These are phyloP conservation scores for Piscicola geometra DNA, from an alignment of 2,888 invertebrate species.

Conservation along the genomic window DNA sequence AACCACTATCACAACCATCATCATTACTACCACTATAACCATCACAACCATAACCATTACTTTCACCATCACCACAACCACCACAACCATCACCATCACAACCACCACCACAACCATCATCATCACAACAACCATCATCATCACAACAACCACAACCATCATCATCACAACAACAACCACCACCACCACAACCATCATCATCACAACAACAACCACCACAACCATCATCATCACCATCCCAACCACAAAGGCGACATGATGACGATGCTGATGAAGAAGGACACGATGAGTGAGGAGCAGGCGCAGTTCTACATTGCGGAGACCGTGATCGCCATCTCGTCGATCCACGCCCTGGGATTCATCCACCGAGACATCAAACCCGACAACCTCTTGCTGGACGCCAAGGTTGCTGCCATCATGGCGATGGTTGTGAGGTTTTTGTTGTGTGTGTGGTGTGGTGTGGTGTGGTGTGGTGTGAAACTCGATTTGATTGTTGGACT, in stretches of 20 bases:
- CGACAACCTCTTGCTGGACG: constrained; percentile 74
- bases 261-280: constrained; percentile 98
- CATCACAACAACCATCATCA: no score
- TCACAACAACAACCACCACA: not conserved
- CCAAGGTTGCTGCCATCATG: constrained; percentile 33
- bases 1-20: no score
- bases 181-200: constrained; percentile 4
- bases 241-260: constrained; percentile 80
- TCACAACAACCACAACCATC: no score
- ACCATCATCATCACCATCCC: not conserved
- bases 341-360: constrained; percentile 88
- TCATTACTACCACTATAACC: no score
- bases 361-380: constrained; percentile 98
- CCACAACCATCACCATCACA: no score
- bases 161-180: not conserved
- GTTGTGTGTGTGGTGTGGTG: no score
- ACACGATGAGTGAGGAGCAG: constrained; percentile 95
- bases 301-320: constrained; percentile 99
- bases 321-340: constrained; percentile 95
- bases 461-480: constrained; percentile 94
- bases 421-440: not conserved
- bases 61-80: no score
- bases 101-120: no score
- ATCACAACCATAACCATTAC: no score
- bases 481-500: constrained; percentile 94